Evolutionary conservation across 2,797 vertebrate genomes (phyloP).

Genomic region (Selene dorsalis): DNA sequence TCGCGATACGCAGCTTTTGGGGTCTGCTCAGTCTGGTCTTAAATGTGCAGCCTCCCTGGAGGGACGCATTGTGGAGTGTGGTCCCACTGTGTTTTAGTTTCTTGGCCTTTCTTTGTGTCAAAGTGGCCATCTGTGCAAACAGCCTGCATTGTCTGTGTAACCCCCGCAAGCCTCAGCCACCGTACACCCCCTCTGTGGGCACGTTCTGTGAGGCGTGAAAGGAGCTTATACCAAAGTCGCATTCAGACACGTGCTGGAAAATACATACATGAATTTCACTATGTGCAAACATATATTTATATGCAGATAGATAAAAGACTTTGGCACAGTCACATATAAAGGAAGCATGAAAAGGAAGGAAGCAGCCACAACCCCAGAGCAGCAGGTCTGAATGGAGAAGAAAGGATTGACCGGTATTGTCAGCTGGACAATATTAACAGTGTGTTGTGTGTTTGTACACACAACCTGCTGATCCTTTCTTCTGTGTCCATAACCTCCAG

Average conservation of each 20-base stretch:
- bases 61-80: constrained; percentile 50
- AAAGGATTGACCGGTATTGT: constrained; percentile 66
- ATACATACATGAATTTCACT: constrained; percentile 30
- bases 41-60: constrained; percentile 47
- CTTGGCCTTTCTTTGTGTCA: constrained; percentile 63
- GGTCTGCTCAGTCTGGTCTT: constrained; percentile 33
- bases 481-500: constrained; percentile 51
- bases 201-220: constrained; percentile 43
- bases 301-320: constrained; percentile 35
- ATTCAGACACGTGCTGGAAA: constrained; percentile 57
- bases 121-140: constrained; percentile 81
- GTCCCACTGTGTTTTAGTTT: constrained; percentile 56
- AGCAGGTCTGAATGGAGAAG: constrained; percentile 64
- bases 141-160: constrained; percentile 59
- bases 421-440: constrained; percentile 68
- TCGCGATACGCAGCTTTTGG: constrained; percentile 46
- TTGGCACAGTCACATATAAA: constrained; percentile 46
- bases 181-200: constrained; percentile 50
- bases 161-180: constrained; percentile 50
- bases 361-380: constrained; percentile 57
- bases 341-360: constrained; percentile 63
- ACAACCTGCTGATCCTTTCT: constrained; percentile 65
- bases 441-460: constrained; percentile 56
- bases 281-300: neutral
- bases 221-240: constrained; percentile 42